Evolutionary conservation across 2,113 vertebrate genomes (phyloP).

Genomic region (Tragelaphus strepsiceros): DNA sequence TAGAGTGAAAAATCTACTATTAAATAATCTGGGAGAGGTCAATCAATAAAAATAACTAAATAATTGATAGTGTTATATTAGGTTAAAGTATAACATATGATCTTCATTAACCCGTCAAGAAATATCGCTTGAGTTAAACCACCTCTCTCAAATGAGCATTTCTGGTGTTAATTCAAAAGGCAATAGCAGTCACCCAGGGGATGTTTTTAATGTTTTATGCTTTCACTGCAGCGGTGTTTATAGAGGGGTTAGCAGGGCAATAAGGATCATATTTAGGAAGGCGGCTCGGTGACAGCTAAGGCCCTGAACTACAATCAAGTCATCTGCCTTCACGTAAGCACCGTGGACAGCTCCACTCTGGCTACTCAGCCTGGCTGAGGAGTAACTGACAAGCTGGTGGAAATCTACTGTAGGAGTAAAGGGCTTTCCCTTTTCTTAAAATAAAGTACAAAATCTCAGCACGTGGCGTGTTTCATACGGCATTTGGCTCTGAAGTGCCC

Average conservation of each 20-base stretch:
- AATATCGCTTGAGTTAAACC: constrained; percentile 13
- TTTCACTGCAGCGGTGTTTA: neutral
- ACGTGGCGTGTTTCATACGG: neutral
- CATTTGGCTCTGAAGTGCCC: neutral
- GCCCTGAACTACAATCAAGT: constrained; percentile 44
- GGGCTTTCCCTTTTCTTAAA: neutral
- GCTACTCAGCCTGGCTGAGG: neutral
- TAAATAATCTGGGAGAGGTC: constrained; percentile 23
- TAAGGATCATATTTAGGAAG: constrained; percentile 46
- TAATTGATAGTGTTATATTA: constrained; percentile 30
- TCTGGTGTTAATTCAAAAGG: constrained; percentile 47
- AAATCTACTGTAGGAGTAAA: neutral
- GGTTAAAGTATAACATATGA: constrained; percentile 42
- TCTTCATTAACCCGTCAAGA: neutral
- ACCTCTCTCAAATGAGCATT: constrained; percentile 23
- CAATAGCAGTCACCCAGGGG: constrained; percentile 11
- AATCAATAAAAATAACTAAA: constrained; percentile 63
- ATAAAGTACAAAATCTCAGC: neutral
- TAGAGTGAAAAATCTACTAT: constrained; percentile 52
- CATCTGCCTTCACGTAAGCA: constrained; percentile 6
- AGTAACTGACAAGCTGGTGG: neutral
- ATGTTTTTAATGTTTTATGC: constrained; percentile 26
- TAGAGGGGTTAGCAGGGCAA: constrained; percentile 40
- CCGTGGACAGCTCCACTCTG: constrained; percentile 1
- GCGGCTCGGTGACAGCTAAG: constrained; percentile 5